Conservation (phyloP, 2,797 vertebrate species). For the Rhyacichthys aspro region DNA sequence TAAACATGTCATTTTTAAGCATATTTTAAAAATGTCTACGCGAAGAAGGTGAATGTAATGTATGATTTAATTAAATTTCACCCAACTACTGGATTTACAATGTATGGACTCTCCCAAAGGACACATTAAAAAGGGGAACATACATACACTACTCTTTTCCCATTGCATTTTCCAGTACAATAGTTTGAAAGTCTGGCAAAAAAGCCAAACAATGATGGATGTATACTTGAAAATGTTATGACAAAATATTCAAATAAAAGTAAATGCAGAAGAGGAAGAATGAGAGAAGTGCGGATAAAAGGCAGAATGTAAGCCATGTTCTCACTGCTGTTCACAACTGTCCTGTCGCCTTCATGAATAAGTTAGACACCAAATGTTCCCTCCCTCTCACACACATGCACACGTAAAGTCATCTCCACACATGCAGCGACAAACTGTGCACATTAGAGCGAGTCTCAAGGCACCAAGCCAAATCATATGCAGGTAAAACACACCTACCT, state of each 20-base stretch:
- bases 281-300: slow-evolving; percentile 46
- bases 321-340: slow-evolving; percentile 63
- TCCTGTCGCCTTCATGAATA: slow-evolving; percentile 73
- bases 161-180: no score
- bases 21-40: no score
- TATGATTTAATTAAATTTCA: no score
- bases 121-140: slow-evolving; percentile 29
- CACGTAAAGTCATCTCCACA: neutral
- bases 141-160: no score
- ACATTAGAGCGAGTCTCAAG: neutral
- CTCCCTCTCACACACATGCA: slow-evolving; percentile 43
- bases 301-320: slow-evolving; percentile 68
- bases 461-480: slow-evolving; percentile 2
- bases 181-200: neutral
- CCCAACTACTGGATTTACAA: no score
- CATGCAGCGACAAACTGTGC: neutral
- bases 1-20: no score
- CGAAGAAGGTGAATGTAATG: no score
- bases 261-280: slow-evolving; percentile 45
- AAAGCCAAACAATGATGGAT: no score
- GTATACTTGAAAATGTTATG: no score
- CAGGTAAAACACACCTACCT: slow-evolving; percentile 14
- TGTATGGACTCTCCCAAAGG: neutral
- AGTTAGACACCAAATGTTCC: slow-evolving; percentile 73
- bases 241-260: slow-evolving; percentile 13